Percentiles rank a stretch among this genome's conserved stretches.
Conservation (phyloP, 2,888 invertebrate genomes). For the Lepidochitona cinerea region DNA sequence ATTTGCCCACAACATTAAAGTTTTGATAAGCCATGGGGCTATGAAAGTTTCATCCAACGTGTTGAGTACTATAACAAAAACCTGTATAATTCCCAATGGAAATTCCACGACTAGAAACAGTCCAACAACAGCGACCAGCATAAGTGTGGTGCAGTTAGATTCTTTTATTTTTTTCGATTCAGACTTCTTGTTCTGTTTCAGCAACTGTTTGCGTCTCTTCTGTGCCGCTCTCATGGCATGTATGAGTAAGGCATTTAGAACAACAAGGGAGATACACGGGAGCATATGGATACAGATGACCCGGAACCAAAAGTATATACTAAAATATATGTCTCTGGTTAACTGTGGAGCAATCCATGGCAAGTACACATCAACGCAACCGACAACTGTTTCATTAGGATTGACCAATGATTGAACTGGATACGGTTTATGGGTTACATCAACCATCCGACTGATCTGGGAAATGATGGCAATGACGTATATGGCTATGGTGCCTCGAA, state of each 20-base stretch:
- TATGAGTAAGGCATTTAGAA: slow-evolving; percentile 89
- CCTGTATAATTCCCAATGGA: slow-evolving; percentile 70
- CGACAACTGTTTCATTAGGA: slow-evolving; percentile 41
- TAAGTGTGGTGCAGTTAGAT: slow-evolving; percentile 69
- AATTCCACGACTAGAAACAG: slow-evolving; percentile 73
- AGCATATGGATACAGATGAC: slow-evolving; percentile 92
- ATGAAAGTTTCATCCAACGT: slow-evolving; percentile 49
- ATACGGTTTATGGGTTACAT: slow-evolving; percentile 77
- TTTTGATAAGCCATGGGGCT: slow-evolving; percentile 38
- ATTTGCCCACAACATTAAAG: slow-evolving; percentile 79
- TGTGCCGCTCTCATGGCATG: slow-evolving; percentile 89
- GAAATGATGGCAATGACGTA: slow-evolving; percentile 85
- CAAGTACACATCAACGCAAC: slow-evolving; percentile 39
- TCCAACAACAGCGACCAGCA: slow-evolving; percentile 72
- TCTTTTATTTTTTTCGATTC: slow-evolving; percentile 67
- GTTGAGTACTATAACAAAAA: slow-evolving; percentile 82
- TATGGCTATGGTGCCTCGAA: slow-evolving; percentile 84
- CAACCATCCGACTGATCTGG: slow-evolving; percentile 87
- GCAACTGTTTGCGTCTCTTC: slow-evolving; percentile 81
- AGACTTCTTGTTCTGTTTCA: slow-evolving; percentile 79
- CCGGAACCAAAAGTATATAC: slow-evolving; percentile 82
- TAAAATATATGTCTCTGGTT: slow-evolving; percentile 82
- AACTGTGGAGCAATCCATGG: slow-evolving; percentile 47
- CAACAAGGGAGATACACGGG: slow-evolving; percentile 90
- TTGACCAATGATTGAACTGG: slow-evolving; percentile 74